phyloP scores from a whole-genome alignment of 2,113 vertebrate species.

The Chloropsis cyanopogon region DNA sequence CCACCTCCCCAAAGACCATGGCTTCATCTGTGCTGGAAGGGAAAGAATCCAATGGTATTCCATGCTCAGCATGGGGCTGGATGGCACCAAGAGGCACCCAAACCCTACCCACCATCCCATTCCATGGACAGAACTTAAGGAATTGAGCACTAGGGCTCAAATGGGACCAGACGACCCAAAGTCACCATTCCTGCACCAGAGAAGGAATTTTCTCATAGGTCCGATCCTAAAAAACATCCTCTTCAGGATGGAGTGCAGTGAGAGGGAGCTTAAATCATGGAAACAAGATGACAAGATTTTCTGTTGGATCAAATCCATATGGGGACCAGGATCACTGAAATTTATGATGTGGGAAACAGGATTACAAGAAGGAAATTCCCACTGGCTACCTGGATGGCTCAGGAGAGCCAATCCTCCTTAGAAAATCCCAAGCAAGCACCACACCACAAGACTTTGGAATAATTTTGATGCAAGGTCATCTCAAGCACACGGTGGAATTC shows the following conservation, averaged over 20 bases:
- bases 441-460: fast-evolving
- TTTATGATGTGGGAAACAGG: not conserved
- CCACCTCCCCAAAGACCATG: not conserved
- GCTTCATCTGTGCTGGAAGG: not conserved
- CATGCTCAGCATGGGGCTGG: not conserved
- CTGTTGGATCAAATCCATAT: not conserved
- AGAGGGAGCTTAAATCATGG: not conserved
- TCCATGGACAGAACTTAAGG: not conserved
- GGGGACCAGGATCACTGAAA: not conserved
- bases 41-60: not conserved
- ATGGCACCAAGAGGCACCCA: not conserved
- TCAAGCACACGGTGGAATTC: not conserved
- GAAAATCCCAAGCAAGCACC: not conserved
- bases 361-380: not conserved
- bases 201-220: not conserved
- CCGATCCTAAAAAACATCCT: not conserved
- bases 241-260: not conserved
- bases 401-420: not conserved
- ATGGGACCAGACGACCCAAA: not conserved
- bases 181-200: not conserved
- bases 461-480: not conserved
- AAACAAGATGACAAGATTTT: not conserved
- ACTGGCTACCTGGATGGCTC: not conserved
- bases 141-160: not conserved
- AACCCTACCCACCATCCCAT: not conserved